Percentiles rank a stretch among this genome's conserved stretches.
Conservation (phyloP, 2,888 invertebrate genomes). For the Agrochola lychnidis region DNA sequence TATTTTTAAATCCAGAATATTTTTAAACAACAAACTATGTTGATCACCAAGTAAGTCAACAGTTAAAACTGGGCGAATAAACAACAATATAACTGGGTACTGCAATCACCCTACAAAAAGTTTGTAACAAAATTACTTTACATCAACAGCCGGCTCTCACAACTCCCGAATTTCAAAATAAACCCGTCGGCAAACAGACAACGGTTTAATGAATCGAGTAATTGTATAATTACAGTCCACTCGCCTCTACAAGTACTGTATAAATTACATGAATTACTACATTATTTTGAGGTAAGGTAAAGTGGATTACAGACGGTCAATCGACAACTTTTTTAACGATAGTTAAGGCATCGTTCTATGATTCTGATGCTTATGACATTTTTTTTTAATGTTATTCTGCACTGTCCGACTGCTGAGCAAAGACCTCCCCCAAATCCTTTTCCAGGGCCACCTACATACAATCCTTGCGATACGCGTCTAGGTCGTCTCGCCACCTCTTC, state of each 20-base stretch:
- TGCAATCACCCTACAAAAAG: slow-evolving; percentile 30
- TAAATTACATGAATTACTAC: slow-evolving; percentile 51
- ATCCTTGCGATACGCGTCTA: too few species aligned
- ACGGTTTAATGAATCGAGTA: slow-evolving; percentile 66
- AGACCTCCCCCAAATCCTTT: too few species aligned
- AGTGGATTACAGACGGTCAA: neutral
- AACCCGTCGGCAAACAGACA: slow-evolving; percentile 30
- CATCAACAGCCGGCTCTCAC: slow-evolving; percentile 1
- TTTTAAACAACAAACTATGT: neutral
- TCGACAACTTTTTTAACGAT: neutral
- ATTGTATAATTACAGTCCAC: slow-evolving; percentile 68
- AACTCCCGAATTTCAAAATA: slow-evolving; percentile 39
- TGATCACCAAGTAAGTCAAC: slow-evolving; percentile 13
- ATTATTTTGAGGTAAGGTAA: neutral
- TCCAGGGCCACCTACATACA: too few species aligned
- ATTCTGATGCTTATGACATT: neutral
- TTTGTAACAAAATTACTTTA: slow-evolving; percentile 47
- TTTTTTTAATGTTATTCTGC: too few species aligned
- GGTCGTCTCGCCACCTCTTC: too few species aligned
- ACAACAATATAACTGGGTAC: slow-evolving; percentile 18
- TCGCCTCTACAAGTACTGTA: slow-evolving; percentile 40
- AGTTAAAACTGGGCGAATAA: slow-evolving; percentile 3
- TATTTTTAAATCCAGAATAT: neutral
- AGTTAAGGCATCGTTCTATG: neutral
- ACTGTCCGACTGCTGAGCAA: too few species aligned